Evolutionary conservation across 2,113 vertebrate species (phyloP).

Genomic region (Tretioscincus oriximinensis): DNA sequence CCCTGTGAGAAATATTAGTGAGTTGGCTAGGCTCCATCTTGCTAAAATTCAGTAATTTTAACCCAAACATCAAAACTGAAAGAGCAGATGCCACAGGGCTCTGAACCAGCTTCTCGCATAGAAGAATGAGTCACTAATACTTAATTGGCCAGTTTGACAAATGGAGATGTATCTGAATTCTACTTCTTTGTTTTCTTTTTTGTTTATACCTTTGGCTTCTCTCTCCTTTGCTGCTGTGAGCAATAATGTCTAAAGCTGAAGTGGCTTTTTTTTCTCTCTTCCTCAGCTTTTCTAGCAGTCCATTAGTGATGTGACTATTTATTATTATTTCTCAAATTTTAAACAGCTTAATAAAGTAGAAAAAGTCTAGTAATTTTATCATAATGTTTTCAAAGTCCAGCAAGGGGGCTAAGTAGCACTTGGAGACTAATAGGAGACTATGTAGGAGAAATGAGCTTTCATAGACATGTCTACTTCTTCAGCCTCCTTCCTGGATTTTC

Average conservation of each 20-base stretch:
- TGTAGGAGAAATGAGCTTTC: too few species aligned
- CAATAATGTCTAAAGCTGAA: neutral
- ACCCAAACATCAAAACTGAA: neutral
- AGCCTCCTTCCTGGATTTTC: too few species aligned
- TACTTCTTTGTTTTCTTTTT: neutral
- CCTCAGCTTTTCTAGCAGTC: neutral
- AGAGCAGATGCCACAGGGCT: neutral
- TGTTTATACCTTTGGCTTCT: neutral
- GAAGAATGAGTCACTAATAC: neutral
- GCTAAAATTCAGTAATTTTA: too few species aligned
- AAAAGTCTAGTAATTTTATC: neutral
- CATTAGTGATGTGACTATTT: neutral
- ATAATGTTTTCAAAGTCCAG: too few species aligned
- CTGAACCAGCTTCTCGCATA: neutral
- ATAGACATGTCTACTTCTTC: too few species aligned
- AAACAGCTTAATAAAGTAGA: neutral
- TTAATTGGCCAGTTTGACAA: too few species aligned
- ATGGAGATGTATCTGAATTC: neutral
- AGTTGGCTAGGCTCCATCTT: too few species aligned
- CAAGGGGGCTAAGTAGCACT: too few species aligned
- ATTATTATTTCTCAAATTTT: neutral
- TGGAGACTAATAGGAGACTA: too few species aligned
- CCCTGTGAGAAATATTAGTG: too few species aligned
- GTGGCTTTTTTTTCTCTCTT: neutral
- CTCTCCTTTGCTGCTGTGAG: neutral